phyloP scores from a whole-genome alignment of 2,113 vertebrate genomes.

The Hylia prasina region DNA sequence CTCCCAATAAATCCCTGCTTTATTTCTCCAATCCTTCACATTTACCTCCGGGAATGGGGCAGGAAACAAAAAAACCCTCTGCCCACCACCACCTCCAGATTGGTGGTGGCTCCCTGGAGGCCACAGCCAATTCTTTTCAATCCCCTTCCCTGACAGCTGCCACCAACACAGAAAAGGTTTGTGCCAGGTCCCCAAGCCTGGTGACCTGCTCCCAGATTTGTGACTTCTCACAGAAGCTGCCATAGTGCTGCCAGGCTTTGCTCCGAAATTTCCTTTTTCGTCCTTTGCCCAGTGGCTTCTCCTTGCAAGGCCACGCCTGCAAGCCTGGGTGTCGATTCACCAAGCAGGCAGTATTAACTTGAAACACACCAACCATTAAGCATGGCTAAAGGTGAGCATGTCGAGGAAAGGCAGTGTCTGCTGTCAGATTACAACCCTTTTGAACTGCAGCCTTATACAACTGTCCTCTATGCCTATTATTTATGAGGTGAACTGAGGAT shows the following conservation, averaged over 20 bases:
- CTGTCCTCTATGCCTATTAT: background rate
- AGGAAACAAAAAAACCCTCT: background rate
- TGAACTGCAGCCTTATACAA: background rate
- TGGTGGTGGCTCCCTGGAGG: background rate
- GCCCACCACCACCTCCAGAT: background rate
- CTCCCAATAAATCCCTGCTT: background rate
- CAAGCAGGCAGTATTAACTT: background rate
- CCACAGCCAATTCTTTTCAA: background rate
- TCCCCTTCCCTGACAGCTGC: background rate
- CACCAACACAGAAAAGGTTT: background rate
- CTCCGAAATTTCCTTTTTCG: background rate
- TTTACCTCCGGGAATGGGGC: background rate
- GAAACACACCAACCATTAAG: background rate
- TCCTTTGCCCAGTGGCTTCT: background rate
- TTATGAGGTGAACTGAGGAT: constrained; percentile 36
- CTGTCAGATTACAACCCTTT: background rate
- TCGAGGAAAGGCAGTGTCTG: background rate
- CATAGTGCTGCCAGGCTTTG: background rate
- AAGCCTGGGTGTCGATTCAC: background rate
- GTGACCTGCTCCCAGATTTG: fast-evolving
- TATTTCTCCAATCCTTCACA: background rate
- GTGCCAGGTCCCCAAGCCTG: background rate
- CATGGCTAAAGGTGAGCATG: background rate
- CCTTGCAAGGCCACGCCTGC: background rate
- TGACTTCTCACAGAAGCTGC: background rate